These are phyloP conservation scores for silkworm (Bombyx mori) DNA, from an alignment of 1,140 invertebrate species.

Conservation along the genomic window ASM3026992v2 NC_085113.1:6723001-6723500, in stretches of 20 bases:
- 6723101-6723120: too few species aligned
- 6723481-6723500: constrained; percentile 55
- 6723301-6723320: constrained; percentile 54
- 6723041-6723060: too few species aligned
- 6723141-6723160: too few species aligned
- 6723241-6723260: constrained; percentile 2
- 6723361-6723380: constrained; percentile 39
- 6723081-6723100: too few species aligned
- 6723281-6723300: constrained; percentile 69
- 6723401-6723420: constrained; percentile 37
- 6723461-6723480: constrained; percentile 59
- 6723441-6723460: constrained; percentile 54
- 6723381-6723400: constrained; percentile 37
- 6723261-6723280: constrained; percentile 15
- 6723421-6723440: constrained; percentile 35
- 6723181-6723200: too few species aligned
- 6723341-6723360: constrained; percentile 36
- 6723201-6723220: too few species aligned
- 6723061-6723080: too few species aligned
- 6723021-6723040: too few species aligned
- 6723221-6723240: too few species aligned
- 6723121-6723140: too few species aligned
- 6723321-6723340: constrained; percentile 51
- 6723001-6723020: too few species aligned
- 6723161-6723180: too few species aligned